Conservation (phyloP, 2,888 invertebrate genomes). For the Corythucha ciliata region DNA sequence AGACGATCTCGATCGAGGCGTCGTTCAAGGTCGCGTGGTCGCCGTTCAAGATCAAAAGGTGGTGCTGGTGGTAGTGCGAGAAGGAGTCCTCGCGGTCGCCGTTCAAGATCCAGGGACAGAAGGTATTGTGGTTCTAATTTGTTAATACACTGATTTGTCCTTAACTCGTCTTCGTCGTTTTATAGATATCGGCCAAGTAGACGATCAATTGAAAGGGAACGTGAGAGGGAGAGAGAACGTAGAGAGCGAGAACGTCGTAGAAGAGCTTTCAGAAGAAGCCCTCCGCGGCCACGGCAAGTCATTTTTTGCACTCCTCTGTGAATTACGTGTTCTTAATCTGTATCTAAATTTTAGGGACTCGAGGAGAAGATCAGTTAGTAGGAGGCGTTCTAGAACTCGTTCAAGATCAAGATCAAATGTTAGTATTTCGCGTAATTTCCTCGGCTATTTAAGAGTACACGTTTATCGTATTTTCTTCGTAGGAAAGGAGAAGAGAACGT, state of each 20-base stretch:
- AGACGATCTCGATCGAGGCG: conserved; percentile 37
- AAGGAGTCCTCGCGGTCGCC: conserved; percentile 4
- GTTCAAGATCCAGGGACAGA: conserved; percentile 8
- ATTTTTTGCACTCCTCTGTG: neutral
- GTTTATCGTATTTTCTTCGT: conserved; percentile 1
- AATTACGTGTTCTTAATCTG: no score
- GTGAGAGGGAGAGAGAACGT: conserved; percentile 38
- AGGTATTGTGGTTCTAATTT: conserved; percentile 12
- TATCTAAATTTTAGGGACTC: conserved; percentile 27
- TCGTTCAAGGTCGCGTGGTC: conserved; percentile 37
- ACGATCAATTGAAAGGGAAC: conserved; percentile 37
- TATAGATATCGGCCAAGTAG: conserved; percentile 42
- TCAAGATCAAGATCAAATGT: conserved; percentile 32
- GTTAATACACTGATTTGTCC: neutral
- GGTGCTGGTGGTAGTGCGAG: neutral
- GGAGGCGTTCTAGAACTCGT: conserved; percentile 31
- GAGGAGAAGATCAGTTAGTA: conserved; percentile 31
- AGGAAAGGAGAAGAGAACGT: conserved; percentile 23
- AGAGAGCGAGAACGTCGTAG: conserved; percentile 40
- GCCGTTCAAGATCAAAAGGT: conserved; percentile 36
- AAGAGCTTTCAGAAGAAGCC: conserved; percentile 8
- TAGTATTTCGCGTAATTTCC: conserved; percentile 16
- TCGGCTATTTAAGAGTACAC: neutral
- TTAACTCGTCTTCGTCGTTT: conserved; percentile 34
- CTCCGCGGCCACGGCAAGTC: conserved; percentile 11